These are phyloP conservation scores for Pomatostomus ruficeps DNA, from an alignment of 2,113 vertebrate species.

Conservation along the genomic window DNA sequence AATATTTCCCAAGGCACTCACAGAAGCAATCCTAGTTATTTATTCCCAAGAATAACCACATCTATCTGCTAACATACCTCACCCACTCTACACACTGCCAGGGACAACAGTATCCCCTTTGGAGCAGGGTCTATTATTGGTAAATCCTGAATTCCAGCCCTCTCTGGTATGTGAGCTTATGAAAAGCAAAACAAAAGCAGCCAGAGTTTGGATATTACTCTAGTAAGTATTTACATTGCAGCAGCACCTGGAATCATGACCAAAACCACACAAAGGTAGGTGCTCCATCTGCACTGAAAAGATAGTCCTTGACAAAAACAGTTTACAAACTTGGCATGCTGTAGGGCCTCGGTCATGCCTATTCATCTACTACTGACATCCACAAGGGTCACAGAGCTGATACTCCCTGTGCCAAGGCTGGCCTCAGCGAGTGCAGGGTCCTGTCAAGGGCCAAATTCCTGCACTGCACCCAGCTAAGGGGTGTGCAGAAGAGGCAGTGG, in stretches of 20 bases:
- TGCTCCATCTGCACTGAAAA: not conserved
- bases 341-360: not conserved
- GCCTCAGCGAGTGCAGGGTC: not conserved
- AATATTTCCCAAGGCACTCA: not conserved
- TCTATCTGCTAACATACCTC: constrained; percentile 18
- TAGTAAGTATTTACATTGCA: constrained; percentile 4
- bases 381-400: not conserved
- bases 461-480: not conserved
- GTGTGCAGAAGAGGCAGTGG: accelerated
- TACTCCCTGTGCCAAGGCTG: not conserved
- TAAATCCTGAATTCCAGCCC: not conserved
- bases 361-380: not conserved
- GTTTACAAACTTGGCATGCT: not conserved
- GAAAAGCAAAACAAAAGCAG: constrained; percentile 10
- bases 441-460: not conserved
- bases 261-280: not conserved
- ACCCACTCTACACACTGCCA: not conserved
- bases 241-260: not conserved
- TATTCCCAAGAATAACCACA: not conserved
- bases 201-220: not conserved
- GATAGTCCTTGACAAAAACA: not conserved
- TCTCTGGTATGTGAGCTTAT: not conserved
- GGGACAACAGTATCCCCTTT: not conserved
- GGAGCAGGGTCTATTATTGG: not conserved
- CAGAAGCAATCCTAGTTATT: not conserved